Evolutionary conservation across 2,113 vertebrate genomes (phyloP), one percentile per base, ranked within the genome.

Genomic region (Hoplias malabaricus): DNA sequence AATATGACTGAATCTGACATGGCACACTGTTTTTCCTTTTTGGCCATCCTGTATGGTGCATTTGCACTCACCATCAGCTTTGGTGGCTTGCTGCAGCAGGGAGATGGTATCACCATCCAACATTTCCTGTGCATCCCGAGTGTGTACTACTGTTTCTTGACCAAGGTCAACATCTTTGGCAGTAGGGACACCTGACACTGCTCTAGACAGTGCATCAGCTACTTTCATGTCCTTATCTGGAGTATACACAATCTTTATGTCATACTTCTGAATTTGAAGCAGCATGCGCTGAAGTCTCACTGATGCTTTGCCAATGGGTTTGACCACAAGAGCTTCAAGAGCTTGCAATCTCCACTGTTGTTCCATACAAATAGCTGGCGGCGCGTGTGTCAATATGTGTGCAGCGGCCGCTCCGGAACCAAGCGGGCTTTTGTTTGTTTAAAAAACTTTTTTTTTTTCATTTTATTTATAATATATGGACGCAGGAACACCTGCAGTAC

Each of bases 261-360:
- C 61, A 77, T 66, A 73, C 16, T 80, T 75, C 13, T 76, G 67
- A 33, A 72, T 53, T 36, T 77, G 59, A 8, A 83, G 56, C 21
- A 80, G 29, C 31, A 72, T 61, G 36, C 61, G 29, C 21, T 76
- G 48, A 19, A 71, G 59, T 5, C 16, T 23, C 36, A 42, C 73
- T 5, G 43, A 25, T 7, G 38, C 62, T n/a, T 48, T 68, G 46
- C 5, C 46, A 48, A 14, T 48, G 46, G 46, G 46, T 4, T 48
- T 48, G 46, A 19, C 46, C n/a, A 65, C 57, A 33, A 73, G 68
- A 48, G 29, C 40, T 19, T 73, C 69, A 23, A 59, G 46, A 31
- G 70, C 36, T 80, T 80, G 70, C 67, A 33, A 61, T 46, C 43
- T 46, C 43, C 2, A 14, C 46, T 14, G 46, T 5, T 1, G 12